A percentile compares a stretch with the other conserved stretches of the same genome.
phyloP scores from a whole-genome alignment of 2,797 vertebrate species.

The Nannoperca australis region DNA sequence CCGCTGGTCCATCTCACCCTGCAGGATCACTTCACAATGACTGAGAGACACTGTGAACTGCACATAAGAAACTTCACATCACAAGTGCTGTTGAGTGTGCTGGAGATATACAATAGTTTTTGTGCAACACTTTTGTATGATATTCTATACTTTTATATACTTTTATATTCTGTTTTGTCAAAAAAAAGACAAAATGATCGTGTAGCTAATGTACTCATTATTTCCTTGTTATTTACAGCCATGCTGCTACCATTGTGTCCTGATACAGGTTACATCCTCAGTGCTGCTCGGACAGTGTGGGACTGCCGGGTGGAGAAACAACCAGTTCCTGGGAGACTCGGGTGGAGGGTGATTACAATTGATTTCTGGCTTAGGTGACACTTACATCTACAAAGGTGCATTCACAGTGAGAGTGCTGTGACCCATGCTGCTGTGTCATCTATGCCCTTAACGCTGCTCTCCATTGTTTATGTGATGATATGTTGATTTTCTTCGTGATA shows the following conservation, averaged over 20 bases:
- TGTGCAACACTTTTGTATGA: not conserved
- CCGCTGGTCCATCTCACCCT: slow-evolving; percentile 39
- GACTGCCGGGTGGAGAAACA: slow-evolving; percentile 12
- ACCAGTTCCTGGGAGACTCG: slow-evolving; percentile 22
- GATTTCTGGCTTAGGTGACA: slow-evolving; percentile 50
- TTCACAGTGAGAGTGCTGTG: slow-evolving; percentile 19
- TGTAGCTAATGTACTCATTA: not conserved
- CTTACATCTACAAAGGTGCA: slow-evolving; percentile 21
- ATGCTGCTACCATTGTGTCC: not conserved
- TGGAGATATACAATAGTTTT: not conserved
- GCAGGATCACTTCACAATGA: slow-evolving; percentile 32
- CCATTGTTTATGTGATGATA: no score
- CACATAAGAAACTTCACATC: slow-evolving; percentile 6
- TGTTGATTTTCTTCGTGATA: no score
- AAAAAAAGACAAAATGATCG: no score
- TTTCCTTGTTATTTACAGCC: not conserved
- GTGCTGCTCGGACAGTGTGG: not conserved
- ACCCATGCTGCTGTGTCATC: slow-evolving; percentile 34
- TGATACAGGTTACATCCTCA: not conserved
- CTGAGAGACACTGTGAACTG: slow-evolving; percentile 24
- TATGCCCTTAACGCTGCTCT: not conserved
- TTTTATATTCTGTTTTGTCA: no score
- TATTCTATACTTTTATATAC: not conserved
- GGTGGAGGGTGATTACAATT: slow-evolving; percentile 34
- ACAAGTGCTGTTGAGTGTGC: not conserved